phyloP scores from a whole-genome alignment of 2,113 vertebrate genomes.

The Otolemur garnettii region DNA sequence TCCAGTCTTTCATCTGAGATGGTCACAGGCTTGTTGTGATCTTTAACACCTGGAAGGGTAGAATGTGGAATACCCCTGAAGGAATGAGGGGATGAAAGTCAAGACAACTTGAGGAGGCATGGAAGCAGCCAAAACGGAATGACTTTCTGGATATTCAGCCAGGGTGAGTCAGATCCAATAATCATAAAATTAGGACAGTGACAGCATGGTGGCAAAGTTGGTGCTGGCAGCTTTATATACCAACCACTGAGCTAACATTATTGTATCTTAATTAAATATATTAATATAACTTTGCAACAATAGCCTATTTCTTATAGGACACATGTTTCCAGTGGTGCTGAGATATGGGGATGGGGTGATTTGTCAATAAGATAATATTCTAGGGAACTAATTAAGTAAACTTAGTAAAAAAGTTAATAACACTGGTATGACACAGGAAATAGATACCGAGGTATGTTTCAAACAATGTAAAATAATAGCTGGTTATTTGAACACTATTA shows the following conservation, averaged over 20 bases:
- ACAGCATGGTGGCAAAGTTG: neutral
- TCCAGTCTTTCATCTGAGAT: neutral
- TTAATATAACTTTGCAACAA: neutral
- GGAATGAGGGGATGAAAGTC: neutral
- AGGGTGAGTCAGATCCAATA: neutral
- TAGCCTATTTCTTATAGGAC: neutral
- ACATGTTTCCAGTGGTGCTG: neutral
- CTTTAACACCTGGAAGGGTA: neutral
- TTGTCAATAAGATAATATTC: neutral
- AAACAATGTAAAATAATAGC: neutral
- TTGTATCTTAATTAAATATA: constrained; percentile 1
- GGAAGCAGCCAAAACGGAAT: neutral
- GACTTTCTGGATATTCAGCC: neutral
- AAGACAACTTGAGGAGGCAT: neutral
- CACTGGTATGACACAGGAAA: neutral
- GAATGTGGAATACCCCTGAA: neutral
- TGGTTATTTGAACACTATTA: neutral
- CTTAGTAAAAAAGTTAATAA: neutral
- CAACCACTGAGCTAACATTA: neutral
- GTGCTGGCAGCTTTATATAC: neutral
- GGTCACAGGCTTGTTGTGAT: neutral
- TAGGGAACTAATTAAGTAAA: constrained; percentile 6
- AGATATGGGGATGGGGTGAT: neutral
- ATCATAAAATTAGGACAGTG: neutral
- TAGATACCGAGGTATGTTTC: neutral